Conservation (phyloP, 2,888 invertebrate genomes). For the Serripes groenlandicus region DNA sequence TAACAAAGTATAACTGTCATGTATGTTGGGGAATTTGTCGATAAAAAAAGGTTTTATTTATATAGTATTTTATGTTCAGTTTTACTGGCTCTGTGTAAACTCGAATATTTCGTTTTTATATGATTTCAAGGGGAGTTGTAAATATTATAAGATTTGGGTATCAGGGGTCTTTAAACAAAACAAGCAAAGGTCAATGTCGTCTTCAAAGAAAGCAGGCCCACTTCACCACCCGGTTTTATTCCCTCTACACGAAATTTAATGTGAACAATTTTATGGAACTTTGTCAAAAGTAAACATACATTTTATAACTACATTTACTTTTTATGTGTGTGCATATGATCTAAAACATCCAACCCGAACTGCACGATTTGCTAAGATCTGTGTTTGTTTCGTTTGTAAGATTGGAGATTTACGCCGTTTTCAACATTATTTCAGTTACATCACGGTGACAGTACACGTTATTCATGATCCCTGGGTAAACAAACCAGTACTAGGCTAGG, state of each 20-base stretch:
- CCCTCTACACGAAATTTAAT: conserved; percentile 10
- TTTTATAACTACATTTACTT: conserved; percentile 6
- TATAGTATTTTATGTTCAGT: neutral
- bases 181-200: neutral
- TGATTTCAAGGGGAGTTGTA: conserved; percentile 12
- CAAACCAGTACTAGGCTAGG: no score
- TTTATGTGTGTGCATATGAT: no score
- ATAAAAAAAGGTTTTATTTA: neutral
- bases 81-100: neutral
- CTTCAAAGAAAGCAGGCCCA: conserved; percentile 13
- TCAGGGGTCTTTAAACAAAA: conserved; percentile 18
- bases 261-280: conserved; percentile 17
- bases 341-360: no score
- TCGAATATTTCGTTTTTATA: conserved; percentile 1
- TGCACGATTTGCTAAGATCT: no score
- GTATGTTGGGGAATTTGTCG: no score
- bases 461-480: no score
- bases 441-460: no score
- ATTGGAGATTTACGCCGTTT: no score
- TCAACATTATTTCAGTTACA: no score
- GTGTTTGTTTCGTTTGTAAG: no score
- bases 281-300: neutral
- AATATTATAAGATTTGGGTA: conserved; percentile 1
- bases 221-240: conserved; percentile 16
- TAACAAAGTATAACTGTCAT: no score